These are phyloP conservation scores for Myocastor coypus DNA, from an alignment of 2,113 vertebrate genomes.

Conservation along the genomic window DNA sequence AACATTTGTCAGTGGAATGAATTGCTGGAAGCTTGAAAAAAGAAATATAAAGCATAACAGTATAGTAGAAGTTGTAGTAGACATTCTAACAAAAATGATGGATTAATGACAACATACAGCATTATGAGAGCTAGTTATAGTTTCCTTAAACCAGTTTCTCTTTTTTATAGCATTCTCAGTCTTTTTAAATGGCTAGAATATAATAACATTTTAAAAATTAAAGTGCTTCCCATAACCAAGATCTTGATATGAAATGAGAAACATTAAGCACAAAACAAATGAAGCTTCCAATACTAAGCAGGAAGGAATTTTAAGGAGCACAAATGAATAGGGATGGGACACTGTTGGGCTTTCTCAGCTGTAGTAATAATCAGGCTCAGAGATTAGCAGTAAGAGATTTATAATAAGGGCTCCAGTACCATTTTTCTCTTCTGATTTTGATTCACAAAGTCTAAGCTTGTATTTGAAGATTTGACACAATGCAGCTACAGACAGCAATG, in stretches of 20 bases:
- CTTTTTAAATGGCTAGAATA: slow-evolving; percentile 72
- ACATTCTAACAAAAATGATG: slow-evolving; percentile 60
- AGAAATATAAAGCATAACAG: slow-evolving; percentile 42
- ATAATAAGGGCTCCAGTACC: slow-evolving; percentile 26
- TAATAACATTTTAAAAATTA: slow-evolving; percentile 75
- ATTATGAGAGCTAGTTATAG: slow-evolving; percentile 66
- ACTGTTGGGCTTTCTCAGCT: slow-evolving; percentile 52
- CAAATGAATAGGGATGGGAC: slow-evolving; percentile 41
- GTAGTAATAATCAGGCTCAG: slow-evolving; percentile 31
- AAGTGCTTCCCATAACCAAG: slow-evolving; percentile 60
- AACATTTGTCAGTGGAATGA: slow-evolving; percentile 60
- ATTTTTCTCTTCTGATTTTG: slow-evolving; percentile 76
- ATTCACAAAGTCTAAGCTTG: slow-evolving; percentile 81
- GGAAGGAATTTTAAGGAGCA: slow-evolving; percentile 73
- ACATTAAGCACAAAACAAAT: slow-evolving; percentile 73
- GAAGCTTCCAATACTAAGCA: slow-evolving; percentile 53
- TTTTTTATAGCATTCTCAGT: slow-evolving; percentile 59
- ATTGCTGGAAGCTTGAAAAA: slow-evolving; percentile 37
- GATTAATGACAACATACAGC: slow-evolving; percentile 54
- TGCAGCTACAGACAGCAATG: slow-evolving; percentile 82
- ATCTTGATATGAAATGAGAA: slow-evolving; percentile 69
- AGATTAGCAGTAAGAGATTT: slow-evolving; percentile 70
- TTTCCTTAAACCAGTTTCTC: slow-evolving; percentile 71
- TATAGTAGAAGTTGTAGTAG: slow-evolving; percentile 49
- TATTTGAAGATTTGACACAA: slow-evolving; percentile 65